These are phyloP conservation scores for Drosophila fuyamai DNA, from an alignment of 1,140 invertebrate species.

Conservation along the genomic window DNA sequence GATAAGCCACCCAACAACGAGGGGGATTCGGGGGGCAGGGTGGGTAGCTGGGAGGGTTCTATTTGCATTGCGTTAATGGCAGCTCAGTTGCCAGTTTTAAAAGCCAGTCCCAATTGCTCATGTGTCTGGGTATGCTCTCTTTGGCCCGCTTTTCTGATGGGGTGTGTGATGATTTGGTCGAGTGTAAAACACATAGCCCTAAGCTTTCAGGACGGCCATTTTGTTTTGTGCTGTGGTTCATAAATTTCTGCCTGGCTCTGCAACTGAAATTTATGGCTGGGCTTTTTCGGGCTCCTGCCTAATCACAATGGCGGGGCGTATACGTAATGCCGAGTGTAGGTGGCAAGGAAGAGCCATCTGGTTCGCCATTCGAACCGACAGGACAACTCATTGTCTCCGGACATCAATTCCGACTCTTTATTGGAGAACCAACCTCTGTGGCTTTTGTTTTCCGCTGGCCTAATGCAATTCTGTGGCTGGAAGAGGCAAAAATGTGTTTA, in stretches of 20 bases:
- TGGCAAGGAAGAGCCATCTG: slow-evolving; percentile 25
- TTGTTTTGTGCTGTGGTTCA: slow-evolving; percentile 49
- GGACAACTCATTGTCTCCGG: slow-evolving; percentile 24
- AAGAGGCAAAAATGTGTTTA: slow-evolving; percentile 53
- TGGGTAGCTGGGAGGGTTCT: slow-evolving; percentile 24
- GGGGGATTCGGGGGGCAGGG: not conserved
- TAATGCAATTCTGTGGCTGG: slow-evolving; percentile 61
- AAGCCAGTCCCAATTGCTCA: slow-evolving; percentile 57
- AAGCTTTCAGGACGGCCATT: slow-evolving; percentile 51
- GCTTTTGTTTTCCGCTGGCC: slow-evolving; percentile 32
- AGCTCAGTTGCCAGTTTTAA: slow-evolving; percentile 59
- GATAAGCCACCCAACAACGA: slow-evolving; percentile 24
- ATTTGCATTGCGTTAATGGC: slow-evolving; percentile 73
- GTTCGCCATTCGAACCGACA: not conserved
- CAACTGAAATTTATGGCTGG: slow-evolving; percentile 46
- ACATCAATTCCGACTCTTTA: slow-evolving; percentile 13
- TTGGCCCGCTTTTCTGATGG: not conserved
- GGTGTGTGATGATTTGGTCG: slow-evolving; percentile 34
- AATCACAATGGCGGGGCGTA: slow-evolving; percentile 34
- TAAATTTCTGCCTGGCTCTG: slow-evolving; percentile 46
- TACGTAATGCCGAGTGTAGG: slow-evolving; percentile 20
- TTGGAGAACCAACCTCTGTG: slow-evolving; percentile 1
- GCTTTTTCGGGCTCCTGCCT: slow-evolving; percentile 39
- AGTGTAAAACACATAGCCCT: slow-evolving; percentile 57
- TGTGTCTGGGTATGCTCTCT: slow-evolving; percentile 16